Percentiles rank a stretch among this genome's conserved stretches.
Evolutionary conservation across 1,140 invertebrate genomes (phyloP).

Genomic region (Zaprionus vittiger): DNA sequence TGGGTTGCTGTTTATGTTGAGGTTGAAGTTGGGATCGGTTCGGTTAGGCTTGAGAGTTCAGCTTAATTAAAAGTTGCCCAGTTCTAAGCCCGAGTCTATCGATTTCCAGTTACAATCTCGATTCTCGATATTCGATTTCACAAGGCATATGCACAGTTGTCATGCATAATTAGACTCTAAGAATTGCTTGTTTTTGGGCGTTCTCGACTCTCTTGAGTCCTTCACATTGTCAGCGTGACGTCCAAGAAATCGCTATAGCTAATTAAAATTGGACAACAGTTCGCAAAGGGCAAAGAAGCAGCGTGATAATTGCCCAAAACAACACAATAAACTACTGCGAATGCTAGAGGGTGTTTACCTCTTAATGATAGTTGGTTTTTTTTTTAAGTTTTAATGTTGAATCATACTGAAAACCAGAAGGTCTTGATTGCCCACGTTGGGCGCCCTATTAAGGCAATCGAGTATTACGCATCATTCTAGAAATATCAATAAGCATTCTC

Average conservation of each 20-base stretch:
- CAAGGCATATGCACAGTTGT: slow-evolving; percentile 63
- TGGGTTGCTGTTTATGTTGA: slow-evolving; percentile 2
- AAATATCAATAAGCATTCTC: no score
- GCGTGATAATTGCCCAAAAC: neutral
- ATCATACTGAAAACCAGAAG: neutral
- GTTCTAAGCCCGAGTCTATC: slow-evolving; percentile 16
- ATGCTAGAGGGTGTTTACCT: neutral
- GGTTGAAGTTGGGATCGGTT: slow-evolving; percentile 18
- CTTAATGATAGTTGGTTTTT: neutral
- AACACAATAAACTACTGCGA: neutral
- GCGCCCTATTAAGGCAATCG: no score
- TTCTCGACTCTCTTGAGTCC: slow-evolving; percentile 30
- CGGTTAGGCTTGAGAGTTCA: neutral
- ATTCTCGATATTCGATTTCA: slow-evolving; percentile 30
- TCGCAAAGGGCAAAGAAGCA: neutral
- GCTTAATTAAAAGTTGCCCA: slow-evolving; percentile 41
- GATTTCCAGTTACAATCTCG: slow-evolving; percentile 20
- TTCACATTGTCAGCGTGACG: slow-evolving; percentile 53
- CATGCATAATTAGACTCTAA: slow-evolving; percentile 67
- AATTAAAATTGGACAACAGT: slow-evolving; percentile 18
- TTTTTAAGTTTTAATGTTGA: neutral
- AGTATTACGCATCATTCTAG: no score
- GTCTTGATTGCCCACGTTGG: no score
- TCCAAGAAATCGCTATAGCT: neutral
- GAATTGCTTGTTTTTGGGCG: slow-evolving; percentile 37